Base-by-base conservation (phyloP, 2,888 invertebrate species). In the Rhyacophila evoluta region DNA sequence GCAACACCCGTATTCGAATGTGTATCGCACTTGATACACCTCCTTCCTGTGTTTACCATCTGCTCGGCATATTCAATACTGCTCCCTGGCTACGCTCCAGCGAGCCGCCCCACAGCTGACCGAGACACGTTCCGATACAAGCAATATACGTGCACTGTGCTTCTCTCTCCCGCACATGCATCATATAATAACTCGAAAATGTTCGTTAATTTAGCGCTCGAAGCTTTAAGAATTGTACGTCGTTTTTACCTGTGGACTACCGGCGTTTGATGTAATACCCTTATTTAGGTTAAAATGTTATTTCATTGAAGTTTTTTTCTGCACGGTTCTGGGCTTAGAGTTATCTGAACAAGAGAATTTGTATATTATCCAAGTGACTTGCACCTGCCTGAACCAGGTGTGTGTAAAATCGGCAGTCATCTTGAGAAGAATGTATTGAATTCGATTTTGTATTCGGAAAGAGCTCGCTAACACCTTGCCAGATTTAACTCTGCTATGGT, bases 61-160 rank as follows among this genome's bases (percentile, higher is more conserved):
- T 55, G 55, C 55, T 55, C 55, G 5, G 15, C 10, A 15, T 69
- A 28, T 28, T 69, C 33, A n/a, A 33, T 15, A 29, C n/a, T 12
- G 69, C 28, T 69, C 33, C 69, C 29, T 28, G 69, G 69, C 69
- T 2, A 69, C 69, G 69, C 69, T 69, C 29, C 69, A 69, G 15
- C 69, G 69, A 69, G 69, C 69, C 69, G 15, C 28, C 29, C 2
- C 28, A 69, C 69, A 69, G 69, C 69, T 69, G 69, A 69, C 69
- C 29, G 69, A 28, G 5, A 12, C 15, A n/a, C 69, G 69, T 69
- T 69, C 29, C 69, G 1, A 15, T 33, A 10, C 69, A 33, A 69
- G 69, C 69, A 6, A 1, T 5, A 0, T 1, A 69, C 29, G 6
- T 29, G 25, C 55, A 19, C 1, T 1, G 19, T 19, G 55, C 55